Evolutionary conservation across 2,113 vertebrate species (phyloP).

Genomic region (western clawed frog (Xenopus tropicalis)): DNA sequence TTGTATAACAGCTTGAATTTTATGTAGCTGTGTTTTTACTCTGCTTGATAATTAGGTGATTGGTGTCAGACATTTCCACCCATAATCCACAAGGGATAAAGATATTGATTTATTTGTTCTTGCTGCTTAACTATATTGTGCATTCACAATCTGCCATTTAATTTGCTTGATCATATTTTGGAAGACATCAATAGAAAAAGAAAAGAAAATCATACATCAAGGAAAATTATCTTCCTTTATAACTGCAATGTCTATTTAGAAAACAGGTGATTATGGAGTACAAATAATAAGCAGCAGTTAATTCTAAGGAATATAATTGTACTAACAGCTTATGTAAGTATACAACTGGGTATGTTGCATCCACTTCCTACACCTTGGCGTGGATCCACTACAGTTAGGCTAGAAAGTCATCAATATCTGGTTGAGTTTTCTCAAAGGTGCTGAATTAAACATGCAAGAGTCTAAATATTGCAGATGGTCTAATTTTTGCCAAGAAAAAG

Average conservation of each 20-base stretch:
- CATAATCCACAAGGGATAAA: not conserved
- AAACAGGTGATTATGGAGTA: constrained; percentile 18
- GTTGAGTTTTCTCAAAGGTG: constrained; percentile 44
- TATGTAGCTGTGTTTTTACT: not conserved
- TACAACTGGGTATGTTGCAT: constrained; percentile 24
- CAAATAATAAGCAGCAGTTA: constrained; percentile 37
- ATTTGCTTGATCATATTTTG: constrained; percentile 30
- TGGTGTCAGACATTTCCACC: not conserved
- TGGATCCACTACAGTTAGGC: constrained; percentile 31
- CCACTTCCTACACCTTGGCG: constrained; percentile 25
- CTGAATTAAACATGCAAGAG: constrained; percentile 46
- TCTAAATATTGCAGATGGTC: constrained; percentile 46
- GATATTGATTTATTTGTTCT: constrained; percentile 9
- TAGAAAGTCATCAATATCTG: constrained; percentile 43
- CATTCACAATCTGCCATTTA: constrained; percentile 34
- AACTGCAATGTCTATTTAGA: constrained; percentile 22
- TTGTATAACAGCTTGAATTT: not conserved
- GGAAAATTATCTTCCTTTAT: constrained; percentile 10
- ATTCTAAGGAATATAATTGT: constrained; percentile 43
- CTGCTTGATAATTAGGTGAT: not conserved
- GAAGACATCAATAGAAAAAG: not conserved
- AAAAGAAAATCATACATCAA: constrained; percentile 9
- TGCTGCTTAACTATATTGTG: constrained; percentile 22
- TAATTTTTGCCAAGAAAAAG: constrained; percentile 47
- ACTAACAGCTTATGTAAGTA: constrained; percentile 29